Evolutionary conservation across 92 coral and sea anemone species (phyloP).

Genomic region (Palythoa grandiflora): DNA sequence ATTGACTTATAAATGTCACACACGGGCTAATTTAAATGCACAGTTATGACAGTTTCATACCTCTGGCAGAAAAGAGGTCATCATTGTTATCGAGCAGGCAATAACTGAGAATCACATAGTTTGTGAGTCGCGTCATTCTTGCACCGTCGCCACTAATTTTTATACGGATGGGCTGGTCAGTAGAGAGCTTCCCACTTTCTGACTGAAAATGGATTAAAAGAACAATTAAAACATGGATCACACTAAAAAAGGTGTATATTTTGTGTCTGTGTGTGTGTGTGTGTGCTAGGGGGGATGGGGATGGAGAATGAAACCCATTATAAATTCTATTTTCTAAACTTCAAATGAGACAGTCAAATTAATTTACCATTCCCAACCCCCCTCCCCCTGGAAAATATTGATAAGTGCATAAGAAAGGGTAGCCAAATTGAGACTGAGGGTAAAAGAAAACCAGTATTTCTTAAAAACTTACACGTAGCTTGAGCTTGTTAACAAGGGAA

Average conservation of each 20-base stretch:
- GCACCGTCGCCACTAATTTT: constrained; percentile 54
- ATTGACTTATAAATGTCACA: constrained; percentile 4
- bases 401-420: background rate
- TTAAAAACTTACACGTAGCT: constrained; percentile 48
- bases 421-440: background rate
- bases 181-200: constrained; percentile 7
- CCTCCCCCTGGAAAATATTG: background rate
- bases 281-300: background rate
- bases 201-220: constrained; percentile 26
- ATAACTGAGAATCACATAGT: background rate
- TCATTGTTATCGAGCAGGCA: constrained; percentile 53
- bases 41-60: constrained; percentile 25
- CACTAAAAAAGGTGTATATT: constrained; percentile 7
- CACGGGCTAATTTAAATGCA: constrained; percentile 11
- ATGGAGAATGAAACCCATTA: constrained; percentile 22
- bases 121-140: constrained; percentile 54
- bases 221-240: constrained; percentile 13
- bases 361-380: background rate
- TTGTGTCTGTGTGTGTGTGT: background rate
- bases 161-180: constrained; percentile 20
- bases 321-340: constrained; percentile 14
- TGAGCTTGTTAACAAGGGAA: constrained; percentile 56
- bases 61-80: constrained; percentile 60
- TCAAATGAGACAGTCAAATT: constrained; percentile 16
- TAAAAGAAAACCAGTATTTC: background rate